These are phyloP conservation scores for Nebria ingens DNA, from an alignment of 1,140 invertebrate genomes.

Conservation along the genomic window DNA sequence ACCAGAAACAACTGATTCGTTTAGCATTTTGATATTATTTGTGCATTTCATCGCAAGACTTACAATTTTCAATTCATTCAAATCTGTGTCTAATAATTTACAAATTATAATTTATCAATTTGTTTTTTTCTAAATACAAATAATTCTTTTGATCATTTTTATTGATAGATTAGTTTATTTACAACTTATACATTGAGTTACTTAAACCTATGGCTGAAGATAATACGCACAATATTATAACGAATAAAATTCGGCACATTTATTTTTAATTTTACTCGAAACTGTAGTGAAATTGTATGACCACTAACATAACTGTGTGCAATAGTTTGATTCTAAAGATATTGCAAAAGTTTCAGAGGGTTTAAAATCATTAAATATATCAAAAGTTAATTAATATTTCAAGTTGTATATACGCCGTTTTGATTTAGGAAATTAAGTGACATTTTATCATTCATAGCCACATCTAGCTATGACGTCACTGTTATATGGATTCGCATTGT, in stretches of 20 bases:
- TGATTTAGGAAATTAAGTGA: neutral
- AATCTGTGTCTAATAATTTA: too few relatives aligned
- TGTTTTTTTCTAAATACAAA: too few relatives aligned
- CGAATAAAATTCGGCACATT: conserved; percentile 6
- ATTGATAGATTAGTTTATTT: neutral
- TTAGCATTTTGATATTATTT: too few relatives aligned
- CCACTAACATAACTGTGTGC: neutral
- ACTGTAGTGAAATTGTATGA: neutral
- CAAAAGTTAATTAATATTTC: too few relatives aligned
- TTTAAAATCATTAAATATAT: too few relatives aligned
- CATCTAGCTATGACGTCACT: too few relatives aligned
- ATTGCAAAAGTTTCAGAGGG: neutral
- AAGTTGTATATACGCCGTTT: neutral
- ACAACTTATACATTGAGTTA: neutral
- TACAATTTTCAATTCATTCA: too few relatives aligned
- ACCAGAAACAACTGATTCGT: too few relatives aligned
- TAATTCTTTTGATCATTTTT: too few relatives aligned
- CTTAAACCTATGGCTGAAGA: neutral
- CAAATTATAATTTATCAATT: too few relatives aligned
- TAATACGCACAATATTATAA: conserved; percentile 2
- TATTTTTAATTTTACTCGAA: neutral
- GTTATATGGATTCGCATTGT: too few relatives aligned
- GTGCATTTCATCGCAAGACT: too few relatives aligned
- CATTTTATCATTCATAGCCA: neutral
- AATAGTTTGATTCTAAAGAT: neutral